A percentile compares a stretch with the other conserved stretches of the same genome.
Evolutionary conservation across 2,888 invertebrate genomes (phyloP).

Genomic region (Strigamia maritima): DNA sequence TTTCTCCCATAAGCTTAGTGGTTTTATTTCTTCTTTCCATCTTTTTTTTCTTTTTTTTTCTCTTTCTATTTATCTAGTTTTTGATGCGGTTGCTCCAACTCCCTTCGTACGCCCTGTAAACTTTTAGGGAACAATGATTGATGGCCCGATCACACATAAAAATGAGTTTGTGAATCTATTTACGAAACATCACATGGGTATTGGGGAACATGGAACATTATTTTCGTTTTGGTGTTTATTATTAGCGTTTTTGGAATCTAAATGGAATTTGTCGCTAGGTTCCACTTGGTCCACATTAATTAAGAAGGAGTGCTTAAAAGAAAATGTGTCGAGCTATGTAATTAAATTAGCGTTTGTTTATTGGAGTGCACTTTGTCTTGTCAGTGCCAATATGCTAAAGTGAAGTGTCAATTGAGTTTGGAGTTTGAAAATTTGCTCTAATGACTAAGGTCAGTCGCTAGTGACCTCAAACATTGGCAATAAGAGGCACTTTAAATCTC

Average conservation of each 20-base stretch:
- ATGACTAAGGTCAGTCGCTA: background rate
- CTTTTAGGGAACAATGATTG: background rate
- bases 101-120: background rate
- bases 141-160: background rate
- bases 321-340: slow-evolving; percentile 2
- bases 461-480: slow-evolving; percentile 5
- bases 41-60: background rate
- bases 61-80: background rate
- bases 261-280: background rate
- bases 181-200: background rate
- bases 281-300: background rate
- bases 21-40: background rate
- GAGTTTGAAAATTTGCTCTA: slow-evolving; percentile 10
- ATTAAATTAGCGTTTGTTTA: slow-evolving; percentile 5
- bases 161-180: slow-evolving; percentile 1
- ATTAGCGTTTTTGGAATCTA: background rate
- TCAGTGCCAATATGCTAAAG: background rate
- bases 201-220: background rate
- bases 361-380: slow-evolving; percentile 6
- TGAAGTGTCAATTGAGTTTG: slow-evolving; percentile 15
- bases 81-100: background rate
- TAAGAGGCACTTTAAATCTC: slow-evolving; percentile 15
- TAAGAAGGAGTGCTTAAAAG: slow-evolving; percentile 1
- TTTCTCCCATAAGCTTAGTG: slow-evolving; percentile 15
- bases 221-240: background rate